phyloP scores from a whole-genome alignment of 2,888 invertebrate genomes.

The Strigamia crassipes region DNA sequence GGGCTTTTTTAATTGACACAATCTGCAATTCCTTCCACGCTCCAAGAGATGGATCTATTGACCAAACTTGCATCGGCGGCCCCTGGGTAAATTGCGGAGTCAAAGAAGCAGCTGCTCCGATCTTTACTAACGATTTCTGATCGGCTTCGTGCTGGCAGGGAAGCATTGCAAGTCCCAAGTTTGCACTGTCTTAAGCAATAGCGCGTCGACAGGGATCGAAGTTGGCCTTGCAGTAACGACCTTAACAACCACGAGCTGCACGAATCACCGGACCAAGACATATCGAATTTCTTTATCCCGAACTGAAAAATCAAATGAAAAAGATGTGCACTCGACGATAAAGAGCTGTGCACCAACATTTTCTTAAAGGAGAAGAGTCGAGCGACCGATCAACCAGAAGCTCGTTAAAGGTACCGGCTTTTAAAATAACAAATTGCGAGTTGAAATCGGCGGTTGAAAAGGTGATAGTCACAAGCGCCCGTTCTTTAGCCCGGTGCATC shows the following conservation, averaged over 20 bases:
- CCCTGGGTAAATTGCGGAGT: not conserved
- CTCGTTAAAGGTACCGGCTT: too few relatives aligned
- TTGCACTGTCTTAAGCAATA: not conserved
- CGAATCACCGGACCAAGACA: slow-evolving; percentile 17
- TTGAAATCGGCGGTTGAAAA: too few relatives aligned
- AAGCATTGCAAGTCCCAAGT: not conserved
- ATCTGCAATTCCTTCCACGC: slow-evolving; percentile 20
- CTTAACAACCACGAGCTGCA: not conserved
- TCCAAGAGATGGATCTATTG: not conserved
- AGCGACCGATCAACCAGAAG: too few relatives aligned
- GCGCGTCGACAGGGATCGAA: not conserved
- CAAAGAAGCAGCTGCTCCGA: not conserved
- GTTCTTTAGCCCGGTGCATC: too few relatives aligned
- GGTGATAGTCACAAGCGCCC: too few relatives aligned
- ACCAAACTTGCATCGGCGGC: not conserved
- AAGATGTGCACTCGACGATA: slow-evolving; percentile 16
- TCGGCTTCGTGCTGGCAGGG: not conserved
- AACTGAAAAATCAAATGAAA: slow-evolving; percentile 9
- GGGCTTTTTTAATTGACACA: not conserved
- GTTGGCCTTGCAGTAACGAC: not conserved
- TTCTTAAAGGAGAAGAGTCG: not conserved
- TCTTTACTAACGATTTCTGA: slow-evolving; percentile 16
- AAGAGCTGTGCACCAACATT: not conserved
- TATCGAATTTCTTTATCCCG: slow-evolving; percentile 24
- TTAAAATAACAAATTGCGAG: too few relatives aligned